These are phyloP conservation scores for Sanderia malayensis DNA, from an alignment of 30 jellyfish, hydroid and myxozoan species.

Conservation along the genomic window DNA sequence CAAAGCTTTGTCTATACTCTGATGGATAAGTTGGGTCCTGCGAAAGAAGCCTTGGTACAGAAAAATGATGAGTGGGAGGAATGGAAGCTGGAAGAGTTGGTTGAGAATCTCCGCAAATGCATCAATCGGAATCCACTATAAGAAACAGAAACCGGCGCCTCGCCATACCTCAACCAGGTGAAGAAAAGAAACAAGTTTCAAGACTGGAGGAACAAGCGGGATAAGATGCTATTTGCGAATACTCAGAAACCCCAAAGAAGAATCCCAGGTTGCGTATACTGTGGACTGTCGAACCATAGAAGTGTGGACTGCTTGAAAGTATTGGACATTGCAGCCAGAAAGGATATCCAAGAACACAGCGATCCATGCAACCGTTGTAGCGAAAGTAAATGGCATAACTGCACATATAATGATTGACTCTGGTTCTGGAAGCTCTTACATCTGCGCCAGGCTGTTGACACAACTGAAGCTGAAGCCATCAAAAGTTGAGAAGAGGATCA, in stretches of 20 bases:
- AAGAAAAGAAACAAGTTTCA: slow-evolving; percentile 1
- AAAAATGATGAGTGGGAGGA: slow-evolving; percentile 57
- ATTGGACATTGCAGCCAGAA: slow-evolving; percentile 39
- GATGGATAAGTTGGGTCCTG: slow-evolving; percentile 73
- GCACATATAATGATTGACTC: slow-evolving; percentile 40
- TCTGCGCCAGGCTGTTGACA: slow-evolving; percentile 49
- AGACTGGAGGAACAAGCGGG: slow-evolving; percentile 56
- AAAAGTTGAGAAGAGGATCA: slow-evolving; percentile 29
- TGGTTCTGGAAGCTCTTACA: slow-evolving; percentile 61
- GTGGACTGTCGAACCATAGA: slow-evolving; percentile 46
- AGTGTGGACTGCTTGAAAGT: slow-evolving; percentile 52
- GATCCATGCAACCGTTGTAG: slow-evolving; percentile 57
- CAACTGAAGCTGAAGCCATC: slow-evolving; percentile 46
- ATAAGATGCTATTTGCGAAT: slow-evolving; percentile 21
- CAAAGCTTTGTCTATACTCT: slow-evolving; percentile 36
- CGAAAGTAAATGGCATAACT: slow-evolving; percentile 44
- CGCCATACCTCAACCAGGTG: slow-evolving; percentile 21
- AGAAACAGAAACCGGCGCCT: slow-evolving; percentile 37
- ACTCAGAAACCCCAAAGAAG: slow-evolving; percentile 24
- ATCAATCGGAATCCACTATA: slow-evolving; percentile 35
- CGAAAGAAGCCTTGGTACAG: slow-evolving; percentile 27
- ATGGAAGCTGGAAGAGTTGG: slow-evolving; percentile 55
- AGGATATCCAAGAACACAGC: slow-evolving; percentile 45
- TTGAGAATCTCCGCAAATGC: slow-evolving; percentile 40
- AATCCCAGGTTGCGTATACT: slow-evolving; percentile 49